phyloP scores from a whole-genome alignment of 1,140 invertebrate species.

The Lasioglossum albipes region DNA sequence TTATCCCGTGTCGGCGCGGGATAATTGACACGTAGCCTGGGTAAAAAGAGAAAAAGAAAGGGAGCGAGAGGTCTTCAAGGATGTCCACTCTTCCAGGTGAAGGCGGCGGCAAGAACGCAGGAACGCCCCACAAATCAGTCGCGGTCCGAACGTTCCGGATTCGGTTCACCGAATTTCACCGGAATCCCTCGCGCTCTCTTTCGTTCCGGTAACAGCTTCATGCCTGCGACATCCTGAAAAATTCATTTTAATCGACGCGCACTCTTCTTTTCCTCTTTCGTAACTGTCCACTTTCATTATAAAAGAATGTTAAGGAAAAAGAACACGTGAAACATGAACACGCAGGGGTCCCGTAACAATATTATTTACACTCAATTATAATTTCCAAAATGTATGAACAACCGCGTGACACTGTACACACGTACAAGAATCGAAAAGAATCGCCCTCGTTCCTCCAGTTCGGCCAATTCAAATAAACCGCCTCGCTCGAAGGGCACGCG shows the following conservation, averaged over 20 bases:
- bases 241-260: conserved; percentile 9
- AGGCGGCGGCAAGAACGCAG: conserved; percentile 53
- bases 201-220: conserved; percentile 7
- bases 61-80: conserved; percentile 62
- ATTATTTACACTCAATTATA: too few relatives aligned
- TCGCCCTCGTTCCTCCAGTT: too few relatives aligned
- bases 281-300: neutral
- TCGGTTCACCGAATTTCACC: conserved; percentile 63
- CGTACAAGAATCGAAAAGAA: too few relatives aligned
- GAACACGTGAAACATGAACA: too few relatives aligned
- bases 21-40: conserved; percentile 50
- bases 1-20: conserved; percentile 13
- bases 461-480: too few relatives aligned
- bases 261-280: neutral
- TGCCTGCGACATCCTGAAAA: neutral
- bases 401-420: too few relatives aligned
- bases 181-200: conserved; percentile 38
- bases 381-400: too few relatives aligned
- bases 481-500: too few relatives aligned
- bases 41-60: conserved; percentile 47
- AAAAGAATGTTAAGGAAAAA: too few relatives aligned
- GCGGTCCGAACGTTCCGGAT: conserved; percentile 54
- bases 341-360: too few relatives aligned
- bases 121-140: conserved; percentile 55
- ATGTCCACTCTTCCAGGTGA: conserved; percentile 64